Evolutionary conservation across 2,888 invertebrate genomes (phyloP).

Genomic region (Blastobasis adustella): DNA sequence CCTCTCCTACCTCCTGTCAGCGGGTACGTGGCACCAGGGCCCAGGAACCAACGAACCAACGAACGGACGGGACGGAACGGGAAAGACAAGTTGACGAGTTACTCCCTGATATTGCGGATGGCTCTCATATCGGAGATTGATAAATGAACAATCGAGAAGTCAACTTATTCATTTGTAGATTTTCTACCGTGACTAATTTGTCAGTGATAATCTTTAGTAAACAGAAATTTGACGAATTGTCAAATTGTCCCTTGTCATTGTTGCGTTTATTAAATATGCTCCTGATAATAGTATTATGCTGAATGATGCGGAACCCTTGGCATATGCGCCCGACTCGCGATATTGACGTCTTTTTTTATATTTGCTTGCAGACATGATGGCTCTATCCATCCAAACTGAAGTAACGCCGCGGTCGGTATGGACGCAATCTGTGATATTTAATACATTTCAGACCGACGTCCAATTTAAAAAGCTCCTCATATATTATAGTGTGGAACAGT

Average conservation of each 20-base stretch:
- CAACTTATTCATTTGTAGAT: too few relatives aligned
- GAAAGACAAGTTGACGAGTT: background rate
- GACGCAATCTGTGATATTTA: slow-evolving; percentile 39
- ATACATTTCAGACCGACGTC: slow-evolving; percentile 37
- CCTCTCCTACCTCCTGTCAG: slow-evolving; percentile 40
- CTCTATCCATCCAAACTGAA: slow-evolving; percentile 50
- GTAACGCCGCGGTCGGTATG: slow-evolving; percentile 41
- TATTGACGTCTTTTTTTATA: too few relatives aligned
- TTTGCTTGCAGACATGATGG: slow-evolving; percentile 38
- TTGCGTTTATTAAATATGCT: too few relatives aligned
- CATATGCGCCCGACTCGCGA: too few relatives aligned
- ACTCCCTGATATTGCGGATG: background rate
- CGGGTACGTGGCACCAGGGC: slow-evolving; percentile 29
- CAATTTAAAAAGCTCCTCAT: slow-evolving; percentile 54
- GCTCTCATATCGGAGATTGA: too few relatives aligned
- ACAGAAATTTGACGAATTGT: too few relatives aligned
- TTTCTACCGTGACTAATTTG: too few relatives aligned
- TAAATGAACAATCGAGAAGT: too few relatives aligned
- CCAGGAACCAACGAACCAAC: background rate
- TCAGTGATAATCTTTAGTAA: too few relatives aligned
- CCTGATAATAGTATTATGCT: too few relatives aligned
- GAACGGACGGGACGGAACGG: background rate
- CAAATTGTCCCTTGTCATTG: too few relatives aligned
- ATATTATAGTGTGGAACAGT: slow-evolving; percentile 36
- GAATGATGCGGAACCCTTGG: too few relatives aligned